These are phyloP conservation scores for Neotoxoptera formosana DNA, from an alignment of 1,140 invertebrate genomes.

Conservation along the genomic window DNA sequence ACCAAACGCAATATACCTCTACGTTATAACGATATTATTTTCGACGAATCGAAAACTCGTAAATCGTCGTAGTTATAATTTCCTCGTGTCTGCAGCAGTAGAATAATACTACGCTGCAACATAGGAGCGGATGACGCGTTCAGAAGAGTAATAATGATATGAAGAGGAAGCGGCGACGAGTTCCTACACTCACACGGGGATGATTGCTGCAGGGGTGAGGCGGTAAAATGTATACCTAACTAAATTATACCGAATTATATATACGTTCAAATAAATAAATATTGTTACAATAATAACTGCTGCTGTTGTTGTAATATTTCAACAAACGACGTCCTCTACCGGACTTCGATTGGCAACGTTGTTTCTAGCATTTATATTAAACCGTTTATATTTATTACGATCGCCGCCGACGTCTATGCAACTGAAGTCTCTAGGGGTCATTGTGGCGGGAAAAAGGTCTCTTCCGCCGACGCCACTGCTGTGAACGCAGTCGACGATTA, in stretches of 20 bases:
- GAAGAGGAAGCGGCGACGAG: neutral
- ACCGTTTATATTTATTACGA: neutral
- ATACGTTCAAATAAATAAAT: constrained; percentile 16
- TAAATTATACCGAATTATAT: neutral
- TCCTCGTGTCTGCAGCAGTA: neutral
- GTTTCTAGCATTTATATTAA: neutral
- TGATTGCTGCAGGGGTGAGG: neutral
- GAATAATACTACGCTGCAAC: neutral
- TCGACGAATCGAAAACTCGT: neutral
- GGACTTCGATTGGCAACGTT: neutral
- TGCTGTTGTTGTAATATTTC: neutral
- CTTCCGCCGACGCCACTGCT: neutral
- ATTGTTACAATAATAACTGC: neutral
- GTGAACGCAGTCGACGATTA: neutral
- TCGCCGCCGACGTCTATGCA: neutral
- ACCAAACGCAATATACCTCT: neutral
- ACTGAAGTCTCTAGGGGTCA: neutral
- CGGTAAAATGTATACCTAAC: neutral
- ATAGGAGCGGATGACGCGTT: neutral
- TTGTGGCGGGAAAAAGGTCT: neutral
- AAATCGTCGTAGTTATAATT: constrained; percentile 3
- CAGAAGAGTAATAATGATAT: neutral
- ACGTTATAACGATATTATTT: neutral
- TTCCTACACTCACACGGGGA: neutral
- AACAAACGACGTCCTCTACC: neutral